phyloP scores from a whole-genome alignment of 2,888 invertebrate species.

The Phortica okadai region DNA sequence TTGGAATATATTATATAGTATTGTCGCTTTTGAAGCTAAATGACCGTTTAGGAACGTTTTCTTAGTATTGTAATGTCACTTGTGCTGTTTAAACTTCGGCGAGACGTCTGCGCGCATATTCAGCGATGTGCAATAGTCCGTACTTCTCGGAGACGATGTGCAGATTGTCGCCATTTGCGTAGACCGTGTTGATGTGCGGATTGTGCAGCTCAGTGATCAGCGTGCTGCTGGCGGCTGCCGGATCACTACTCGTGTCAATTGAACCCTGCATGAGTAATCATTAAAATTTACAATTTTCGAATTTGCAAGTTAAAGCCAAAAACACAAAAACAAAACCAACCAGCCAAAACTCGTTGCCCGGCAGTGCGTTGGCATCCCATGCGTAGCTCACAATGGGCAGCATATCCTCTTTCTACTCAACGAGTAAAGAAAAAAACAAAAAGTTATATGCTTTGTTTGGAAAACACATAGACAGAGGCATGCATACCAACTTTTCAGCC shows the following conservation, averaged over 20 bases:
- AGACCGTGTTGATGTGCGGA: slow-evolving; percentile 77
- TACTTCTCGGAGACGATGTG: slow-evolving; percentile 76
- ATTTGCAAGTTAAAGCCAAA: not conserved
- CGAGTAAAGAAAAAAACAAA: no score
- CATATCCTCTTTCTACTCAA: slow-evolving; percentile 75
- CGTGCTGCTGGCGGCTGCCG: slow-evolving; percentile 80
- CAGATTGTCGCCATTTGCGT: slow-evolving; percentile 78
- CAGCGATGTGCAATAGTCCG: slow-evolving; percentile 71
- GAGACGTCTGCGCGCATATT: slow-evolving; percentile 60
- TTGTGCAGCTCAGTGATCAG: slow-evolving; percentile 80
- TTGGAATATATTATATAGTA: no score
- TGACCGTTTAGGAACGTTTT: no score
- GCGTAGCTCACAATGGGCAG: slow-evolving; percentile 83
- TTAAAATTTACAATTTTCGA: not conserved
- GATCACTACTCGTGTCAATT: slow-evolving; percentile 77
- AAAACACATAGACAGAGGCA: no score
- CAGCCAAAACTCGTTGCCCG: slow-evolving; percentile 86
- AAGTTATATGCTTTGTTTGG: no score
- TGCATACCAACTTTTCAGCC: no score
- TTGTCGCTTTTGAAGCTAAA: no score
- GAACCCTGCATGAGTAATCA: slow-evolving; percentile 48
- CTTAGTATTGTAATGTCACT: no score
- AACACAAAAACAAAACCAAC: slow-evolving; percentile 61
- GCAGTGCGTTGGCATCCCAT: slow-evolving; percentile 85
- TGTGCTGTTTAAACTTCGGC: not conserved